Conservation (phyloP, 92 coral and sea anemone species). For the Parazoanthus darwini region DNA sequence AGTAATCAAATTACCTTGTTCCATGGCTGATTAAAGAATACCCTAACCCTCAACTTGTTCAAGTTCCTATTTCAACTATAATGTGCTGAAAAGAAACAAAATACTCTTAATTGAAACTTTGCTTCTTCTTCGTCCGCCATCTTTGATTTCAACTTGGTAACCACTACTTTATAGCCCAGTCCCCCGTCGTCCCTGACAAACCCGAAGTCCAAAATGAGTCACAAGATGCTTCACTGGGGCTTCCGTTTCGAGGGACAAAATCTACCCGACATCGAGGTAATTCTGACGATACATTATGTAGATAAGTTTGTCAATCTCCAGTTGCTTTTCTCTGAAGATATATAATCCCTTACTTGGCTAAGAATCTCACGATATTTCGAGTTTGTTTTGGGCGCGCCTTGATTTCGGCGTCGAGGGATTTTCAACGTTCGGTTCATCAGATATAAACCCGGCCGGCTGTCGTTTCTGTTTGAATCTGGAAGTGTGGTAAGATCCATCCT, state of each 20-base stretch:
- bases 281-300: constrained; percentile 20
- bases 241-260: constrained; percentile 27
- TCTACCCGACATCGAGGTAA: constrained; percentile 39
- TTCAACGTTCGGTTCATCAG: neutral
- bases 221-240: constrained; percentile 18
- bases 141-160: constrained; percentile 22
- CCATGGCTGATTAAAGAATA: neutral
- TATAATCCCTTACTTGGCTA: neutral
- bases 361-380: neutral
- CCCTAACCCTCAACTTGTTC: neutral
- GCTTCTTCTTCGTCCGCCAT: constrained; percentile 4
- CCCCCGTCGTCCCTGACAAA: constrained; percentile 4
- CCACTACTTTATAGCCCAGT: constrained; percentile 30
- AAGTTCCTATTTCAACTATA: neutral
- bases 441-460: neutral
- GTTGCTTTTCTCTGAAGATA: neutral
- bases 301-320: neutral
- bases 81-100: neutral
- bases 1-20: constrained; percentile 11
- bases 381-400: constrained; percentile 19
- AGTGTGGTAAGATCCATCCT: constrained; percentile 32
- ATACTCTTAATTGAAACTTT: neutral
- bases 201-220: constrained; percentile 36
- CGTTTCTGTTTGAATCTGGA: constrained; percentile 23
- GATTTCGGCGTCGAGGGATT: neutral